Evolutionary conservation across 2,113 vertebrate species (phyloP), one percentile per base, ranked within the genome.

Genomic region (Sphyrna mokarran): DNA sequence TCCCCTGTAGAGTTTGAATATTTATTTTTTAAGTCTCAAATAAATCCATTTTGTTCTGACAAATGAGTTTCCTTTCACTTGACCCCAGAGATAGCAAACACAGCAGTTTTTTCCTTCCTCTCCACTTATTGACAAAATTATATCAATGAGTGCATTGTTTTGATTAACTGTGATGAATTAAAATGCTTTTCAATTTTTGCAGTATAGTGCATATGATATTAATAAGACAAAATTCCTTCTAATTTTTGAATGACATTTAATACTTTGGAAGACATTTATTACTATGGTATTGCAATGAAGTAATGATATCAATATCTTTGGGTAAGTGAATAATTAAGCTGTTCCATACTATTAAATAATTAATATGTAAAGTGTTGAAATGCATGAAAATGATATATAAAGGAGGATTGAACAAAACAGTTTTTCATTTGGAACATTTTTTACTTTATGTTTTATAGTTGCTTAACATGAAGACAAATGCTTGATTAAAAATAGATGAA

Each of bases 111-210:
- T 14, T 29, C 54, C 23, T 26, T 5, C 26, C 85, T 11, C 86
- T 89, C 48, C 9, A 61, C 16, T 90, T 61, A 61, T 90, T 90
- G 87, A 58, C 23, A 90, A 90, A 61, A 6, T 90, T 90, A 61
- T 90, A 61, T 61, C 54, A 58, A 90, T 90, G 87, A 33, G 16
- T 61, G 87, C 58, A 90, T 58, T 58, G 29, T 90, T 90, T 61
- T 90, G 54, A 90, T 90, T 90, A 90, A 90, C 54, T 9, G 16
- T 58, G 29, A 58, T 61, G 58, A 90, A 90, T 61, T 90, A 61
- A 58, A 90, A 61, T 61, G 87, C 54, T 61, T 90, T 83, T 90
- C 87, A 90, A 33, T 90, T 63, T 90, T 90, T 90, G 87, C 11
- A 90, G 87, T 14, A 29, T 58, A 4, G 48, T 89, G 8, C 58